A percentile compares a stretch with the other conserved stretches of the same genome.
Conservation (phyloP, 2,888 invertebrate genomes). For the Dermolepida albohirtum region DNA sequence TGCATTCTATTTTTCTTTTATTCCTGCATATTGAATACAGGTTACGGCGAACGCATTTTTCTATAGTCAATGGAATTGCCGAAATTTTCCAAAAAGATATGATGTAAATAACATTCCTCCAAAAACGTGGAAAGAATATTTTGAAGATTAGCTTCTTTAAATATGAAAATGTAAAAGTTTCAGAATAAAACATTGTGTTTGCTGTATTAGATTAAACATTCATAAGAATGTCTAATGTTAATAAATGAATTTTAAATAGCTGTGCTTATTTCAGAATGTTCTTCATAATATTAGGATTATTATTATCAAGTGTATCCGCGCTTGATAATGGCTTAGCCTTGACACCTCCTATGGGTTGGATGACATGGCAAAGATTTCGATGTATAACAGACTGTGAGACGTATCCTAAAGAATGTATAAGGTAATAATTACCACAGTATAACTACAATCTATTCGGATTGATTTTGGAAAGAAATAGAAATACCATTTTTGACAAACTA, state of each 20-base stretch:
- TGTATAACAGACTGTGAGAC: slow-evolving; percentile 74
- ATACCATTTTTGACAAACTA: too few species aligned
- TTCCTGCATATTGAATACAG: too few species aligned
- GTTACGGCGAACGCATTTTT: too few species aligned
- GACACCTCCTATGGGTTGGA: slow-evolving; percentile 81
- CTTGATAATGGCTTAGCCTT: slow-evolving; percentile 72
- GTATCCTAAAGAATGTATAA: slow-evolving; percentile 75
- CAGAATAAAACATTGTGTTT: too few species aligned
- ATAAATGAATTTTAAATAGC: not conserved
- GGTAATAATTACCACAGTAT: slow-evolving; percentile 61
- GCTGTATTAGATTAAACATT: too few species aligned
- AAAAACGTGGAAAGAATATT: too few species aligned
- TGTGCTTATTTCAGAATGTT: slow-evolving; percentile 11
- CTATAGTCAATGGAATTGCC: too few species aligned
- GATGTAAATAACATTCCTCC: too few species aligned
- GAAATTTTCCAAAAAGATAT: too few species aligned
- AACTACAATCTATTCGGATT: not conserved
- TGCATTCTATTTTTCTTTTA: too few species aligned
- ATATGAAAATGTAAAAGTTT: too few species aligned
- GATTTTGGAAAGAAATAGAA: not conserved
- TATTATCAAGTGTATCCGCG: slow-evolving; percentile 6
- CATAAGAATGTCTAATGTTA: not conserved
- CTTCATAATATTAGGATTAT: not conserved
- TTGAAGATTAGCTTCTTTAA: too few species aligned
- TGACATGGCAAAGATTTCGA: slow-evolving; percentile 76